These are phyloP conservation scores for Cacatua alba DNA, from an alignment of 2,113 vertebrate genomes.

Conservation along the genomic window DNA sequence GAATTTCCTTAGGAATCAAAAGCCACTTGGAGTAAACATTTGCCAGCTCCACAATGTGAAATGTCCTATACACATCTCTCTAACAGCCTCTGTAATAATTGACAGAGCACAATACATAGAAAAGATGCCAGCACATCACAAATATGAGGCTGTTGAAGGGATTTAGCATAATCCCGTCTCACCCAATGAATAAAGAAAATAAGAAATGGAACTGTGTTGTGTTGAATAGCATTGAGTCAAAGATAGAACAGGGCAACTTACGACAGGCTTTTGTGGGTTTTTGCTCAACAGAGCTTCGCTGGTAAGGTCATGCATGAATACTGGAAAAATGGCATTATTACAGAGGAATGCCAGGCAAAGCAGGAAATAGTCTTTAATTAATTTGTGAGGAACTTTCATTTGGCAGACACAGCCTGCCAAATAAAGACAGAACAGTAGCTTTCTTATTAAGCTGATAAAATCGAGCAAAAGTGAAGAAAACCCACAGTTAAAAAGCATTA, in stretches of 20 bases:
- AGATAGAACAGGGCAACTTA: neutral
- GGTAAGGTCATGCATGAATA: constrained; percentile 31
- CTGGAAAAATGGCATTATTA: constrained; percentile 45
- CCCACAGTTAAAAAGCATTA: constrained; percentile 2
- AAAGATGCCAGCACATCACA: constrained; percentile 48
- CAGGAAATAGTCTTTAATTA: constrained; percentile 55
- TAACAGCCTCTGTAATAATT: constrained; percentile 39
- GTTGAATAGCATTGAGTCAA: neutral
- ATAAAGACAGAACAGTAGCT: constrained; percentile 45
- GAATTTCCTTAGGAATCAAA: constrained; percentile 46
- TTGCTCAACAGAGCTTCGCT: neutral
- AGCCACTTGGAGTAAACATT: constrained; percentile 52
- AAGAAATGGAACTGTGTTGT: constrained; percentile 6
- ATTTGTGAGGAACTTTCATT: constrained; percentile 48
- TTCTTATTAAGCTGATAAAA: constrained; percentile 62
- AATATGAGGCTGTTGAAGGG: constrained; percentile 43
- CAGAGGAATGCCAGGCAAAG: constrained; percentile 35
- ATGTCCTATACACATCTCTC: neutral
- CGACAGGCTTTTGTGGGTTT: neutral
- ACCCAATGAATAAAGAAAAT: constrained; percentile 40
- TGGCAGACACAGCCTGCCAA: constrained; percentile 23
- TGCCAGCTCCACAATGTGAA: constrained; percentile 43
- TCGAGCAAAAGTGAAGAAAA: constrained; percentile 43
- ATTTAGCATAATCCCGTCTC: constrained; percentile 59
- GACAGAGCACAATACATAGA: constrained; percentile 21